Conservation (phyloP, 2,113 vertebrate genomes). For the Dicentrarchus labrax region DNA sequence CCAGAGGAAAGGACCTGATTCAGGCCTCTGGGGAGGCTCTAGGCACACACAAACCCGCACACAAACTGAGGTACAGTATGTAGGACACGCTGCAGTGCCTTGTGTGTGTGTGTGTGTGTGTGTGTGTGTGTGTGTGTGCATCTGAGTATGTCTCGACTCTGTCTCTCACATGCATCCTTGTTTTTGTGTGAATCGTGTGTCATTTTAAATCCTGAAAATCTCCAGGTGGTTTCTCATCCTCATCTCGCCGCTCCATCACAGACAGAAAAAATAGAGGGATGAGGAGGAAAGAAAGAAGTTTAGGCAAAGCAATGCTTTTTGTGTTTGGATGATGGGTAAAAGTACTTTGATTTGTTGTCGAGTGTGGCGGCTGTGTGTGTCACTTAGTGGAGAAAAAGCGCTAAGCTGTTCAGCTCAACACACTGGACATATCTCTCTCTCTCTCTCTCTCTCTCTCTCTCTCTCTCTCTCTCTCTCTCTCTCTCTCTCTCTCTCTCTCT, state of each 20-base stretch:
- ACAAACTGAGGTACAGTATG: constrained; percentile 44
- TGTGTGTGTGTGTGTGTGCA: neutral
- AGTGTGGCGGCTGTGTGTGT: neutral
- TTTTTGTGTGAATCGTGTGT: constrained; percentile 38
- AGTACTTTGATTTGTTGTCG: constrained; percentile 35
- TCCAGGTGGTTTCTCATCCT: constrained; percentile 41
- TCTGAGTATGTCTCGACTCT: neutral
- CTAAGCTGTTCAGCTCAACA: constrained; percentile 52
- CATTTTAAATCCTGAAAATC: constrained; percentile 41
- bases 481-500: constrained; percentile 6
- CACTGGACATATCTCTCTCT: constrained; percentile 26
- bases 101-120: neutral
- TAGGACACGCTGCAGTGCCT: constrained; percentile 33
- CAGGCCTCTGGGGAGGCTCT: constrained; percentile 54
- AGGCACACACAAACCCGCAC: constrained; percentile 7
- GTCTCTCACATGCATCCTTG: neutral
- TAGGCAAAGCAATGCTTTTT: constrained; percentile 3
- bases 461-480: constrained; percentile 6
- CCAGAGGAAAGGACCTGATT: constrained; percentile 59
- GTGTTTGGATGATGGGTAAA: constrained; percentile 34
- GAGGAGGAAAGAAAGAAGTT: constrained; percentile 38
- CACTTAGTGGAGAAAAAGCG: constrained; percentile 25
- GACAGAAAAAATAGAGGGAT: neutral
- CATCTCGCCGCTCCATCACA: constrained; percentile 1
- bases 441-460: constrained; percentile 7